Evolutionary conservation across 2,888 invertebrate genomes (phyloP), one percentile per base, ranked within the genome.

Genomic region (Sarcophaga variegata): DNA sequence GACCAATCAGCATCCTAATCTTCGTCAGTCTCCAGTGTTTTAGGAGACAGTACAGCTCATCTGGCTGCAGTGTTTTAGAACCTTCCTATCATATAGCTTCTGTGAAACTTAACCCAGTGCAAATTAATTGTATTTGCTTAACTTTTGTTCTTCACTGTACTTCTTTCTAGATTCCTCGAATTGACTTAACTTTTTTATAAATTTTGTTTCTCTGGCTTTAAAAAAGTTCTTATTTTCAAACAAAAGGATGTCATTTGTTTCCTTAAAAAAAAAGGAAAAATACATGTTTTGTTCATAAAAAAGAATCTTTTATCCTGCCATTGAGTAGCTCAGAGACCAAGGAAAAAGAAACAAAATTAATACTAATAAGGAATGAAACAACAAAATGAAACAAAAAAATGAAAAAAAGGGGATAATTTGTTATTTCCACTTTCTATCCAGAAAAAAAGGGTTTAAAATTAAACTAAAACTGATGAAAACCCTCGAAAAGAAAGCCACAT

Each of bases 181-280:
- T 6, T 6, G 27, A 5, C 27, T 27, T 5, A 5, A 6, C 6
- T 37, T 37, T 37, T 37, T 6, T 37, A 5, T 25, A 25, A 25
- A 25, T 27, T 27, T 0, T 37, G 6, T 37, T 37, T 37, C 6
- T 0, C 37, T 37, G 37, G 37, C 37, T 37, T 37, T 6, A 37
- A 37, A 37, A 27, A 37, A 37, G 37, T 37, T 37, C 1, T 6
- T 37, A 37, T 37, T 3, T 17, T 6, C 22, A 17, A 49, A 60
- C 71, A 80, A 80, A 74, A 72, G 71, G 71, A 66, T 74, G 67
- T 62, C 22, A 47, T 37, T 71, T 37, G 37, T 37, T 69, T 47
- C 22, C 27, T 70, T 47, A 12, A 37, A 37, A 37, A 37, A 37
- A 8, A 37, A 10, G 8, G 10, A 37, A 10, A 37, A 37, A 37